Base-by-base conservation (phyloP, 2,888 invertebrate genomes). In the Platypus cylindrus region DNA sequence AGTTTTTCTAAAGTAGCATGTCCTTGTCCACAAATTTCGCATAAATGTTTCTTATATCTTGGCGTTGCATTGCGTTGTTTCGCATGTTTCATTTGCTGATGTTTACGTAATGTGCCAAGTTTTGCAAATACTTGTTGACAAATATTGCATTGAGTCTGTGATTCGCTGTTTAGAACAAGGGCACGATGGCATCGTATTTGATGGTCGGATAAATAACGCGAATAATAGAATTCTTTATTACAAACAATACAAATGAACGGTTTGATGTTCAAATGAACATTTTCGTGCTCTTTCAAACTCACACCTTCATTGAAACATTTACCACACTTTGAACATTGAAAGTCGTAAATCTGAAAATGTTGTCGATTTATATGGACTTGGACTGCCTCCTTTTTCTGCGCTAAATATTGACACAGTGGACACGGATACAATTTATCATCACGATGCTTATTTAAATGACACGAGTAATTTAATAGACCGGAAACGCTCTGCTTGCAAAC, bases 251-350 rank as follows among this genome's bases (percentile, higher is more conserved):
- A 68, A 4, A 50, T 44, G 34, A 60, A 64, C 14, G 57, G 50
- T 28, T 49, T 44, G 1, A 63, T 61, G 2, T 51, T 47, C 24
- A 60, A 55, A 38, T 68, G 67, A 32, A 49, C 43, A 15, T 53
- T 48, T 22, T 57, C 51, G 37, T 68, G 68, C 11, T 62, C 52
- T 24, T 58, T 52, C 15, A 66, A 51, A 23, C 63, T 63, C 4
- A 62, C 56, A 11, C 53, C 53, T 8, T 56, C 56, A 1, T 63
- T 59, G 45, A 58, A 68, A 2, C 60, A 62, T 46, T 66, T 3
- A 66, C 67, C 68, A 37, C 68, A 68, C 2, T 55, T 55, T 17
- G 60, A 51, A 35, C 68, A 68, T 5, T 67, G 58, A 37, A 53
- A 63, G 29, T 58, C 59, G 40, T 59, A 63, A 32, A 64, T 45